Base-by-base conservation (phyloP, 2,888 invertebrate species). In the Watsonalla binaria region DNA sequence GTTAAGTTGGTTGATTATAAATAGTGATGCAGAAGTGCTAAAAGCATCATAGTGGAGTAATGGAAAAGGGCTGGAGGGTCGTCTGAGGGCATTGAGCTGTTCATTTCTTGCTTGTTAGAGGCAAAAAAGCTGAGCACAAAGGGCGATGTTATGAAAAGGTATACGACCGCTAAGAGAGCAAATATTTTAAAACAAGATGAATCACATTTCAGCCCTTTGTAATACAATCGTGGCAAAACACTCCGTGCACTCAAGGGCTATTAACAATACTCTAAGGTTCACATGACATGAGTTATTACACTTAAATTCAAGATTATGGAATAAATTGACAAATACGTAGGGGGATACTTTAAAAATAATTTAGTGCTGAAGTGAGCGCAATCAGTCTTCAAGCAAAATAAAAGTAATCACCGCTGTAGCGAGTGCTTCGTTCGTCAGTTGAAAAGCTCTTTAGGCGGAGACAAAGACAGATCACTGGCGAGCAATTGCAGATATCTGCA, bases 1-100 rank as follows among this genome's bases (percentile, higher is more conserved):
- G 42, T 42, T 11, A 42, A 11, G 42, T 42, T 42, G 42, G 42
- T 42, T 42, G 42, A 11, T 42, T 37, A 37, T 42, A 9, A 42
- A 42, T 11, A 52, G 57, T 57, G 15, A 37, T 57, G 55, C 49
- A 51, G 57, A 55, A 53, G 65, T 56, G 62, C 56, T 59, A 58
- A 56, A 54, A 55, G 57, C 62, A 61, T 68, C 57, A 66, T 72
- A 72, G 68, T 67, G 65, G 61, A 60, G 62, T 66, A 73, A 73
- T 66, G 64, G 69, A 56, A 64, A 61, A 63, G 62, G 71, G 61
- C 69, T 70, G 66, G 62, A 70, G 69, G 61, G 61, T 63, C 61
- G 63, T 66, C 66, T 61, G 53, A 65, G 70, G 66, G 57, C 59
- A 56, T 61, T 63, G 62, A 59, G 61, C 62, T 66, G 67, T 65